These are phyloP conservation scores for Eustalomyia histrio DNA, from an alignment of 2,888 invertebrate species.

Conservation along the genomic window DNA sequence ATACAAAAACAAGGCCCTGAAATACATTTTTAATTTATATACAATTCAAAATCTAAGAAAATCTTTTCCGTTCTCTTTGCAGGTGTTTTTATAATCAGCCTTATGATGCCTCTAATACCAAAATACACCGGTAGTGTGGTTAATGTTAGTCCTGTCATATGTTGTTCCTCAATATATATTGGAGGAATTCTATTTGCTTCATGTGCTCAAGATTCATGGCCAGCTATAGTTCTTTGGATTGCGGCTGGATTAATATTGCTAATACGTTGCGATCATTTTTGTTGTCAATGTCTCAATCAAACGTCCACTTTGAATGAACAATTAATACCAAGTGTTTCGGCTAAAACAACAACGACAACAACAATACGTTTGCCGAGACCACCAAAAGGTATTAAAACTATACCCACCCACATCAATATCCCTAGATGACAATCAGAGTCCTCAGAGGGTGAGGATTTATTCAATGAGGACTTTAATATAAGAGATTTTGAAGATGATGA, in stretches of 20 bases:
- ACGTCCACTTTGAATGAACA: constrained; percentile 73
- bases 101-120: constrained; percentile 78
- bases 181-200: constrained; percentile 74
- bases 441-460: constrained; percentile 78
- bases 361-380: constrained; percentile 77
- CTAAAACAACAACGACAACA: constrained; percentile 73
- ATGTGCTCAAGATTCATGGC: constrained; percentile 78
- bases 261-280: constrained; percentile 77
- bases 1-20: no score
- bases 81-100: constrained; percentile 76
- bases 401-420: constrained; percentile 73
- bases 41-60: no score
- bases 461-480: constrained; percentile 77
- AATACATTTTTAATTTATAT: no score
- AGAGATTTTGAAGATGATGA: constrained; percentile 72
- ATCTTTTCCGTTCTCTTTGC: neutral
- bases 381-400: constrained; percentile 74
- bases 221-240: constrained; percentile 77
- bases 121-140: constrained; percentile 77
- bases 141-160: constrained; percentile 76
- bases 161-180: constrained; percentile 73
- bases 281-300: constrained; percentile 78
- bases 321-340: constrained; percentile 77
- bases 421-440: constrained; percentile 79
- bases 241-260: constrained; percentile 74